Percentiles rank a stretch among this genome's conserved stretches.
Conservation (phyloP, 1,140 invertebrate genomes). For the Carcinoscorpius rotundicauda region DNA sequence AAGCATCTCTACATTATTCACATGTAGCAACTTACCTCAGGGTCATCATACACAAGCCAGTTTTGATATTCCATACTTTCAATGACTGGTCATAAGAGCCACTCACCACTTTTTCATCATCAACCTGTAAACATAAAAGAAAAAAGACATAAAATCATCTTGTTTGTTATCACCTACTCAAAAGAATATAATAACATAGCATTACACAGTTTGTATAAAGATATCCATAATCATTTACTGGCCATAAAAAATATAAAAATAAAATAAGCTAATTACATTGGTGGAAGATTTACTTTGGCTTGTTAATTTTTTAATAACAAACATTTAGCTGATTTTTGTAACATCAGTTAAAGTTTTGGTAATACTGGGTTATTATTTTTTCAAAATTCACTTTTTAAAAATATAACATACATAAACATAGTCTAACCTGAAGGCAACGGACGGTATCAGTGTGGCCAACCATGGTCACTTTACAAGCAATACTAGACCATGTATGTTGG, state of each 20-base stretch:
- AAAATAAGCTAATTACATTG: too few species aligned
- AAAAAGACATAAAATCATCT: constrained; percentile 5
- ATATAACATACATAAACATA: constrained; percentile 11
- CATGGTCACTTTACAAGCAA: constrained; percentile 44
- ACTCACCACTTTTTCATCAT: constrained; percentile 37
- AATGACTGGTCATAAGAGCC: constrained; percentile 32
- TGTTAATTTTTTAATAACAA: too few species aligned
- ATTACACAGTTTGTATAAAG: too few species aligned
- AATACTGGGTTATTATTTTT: too few species aligned
- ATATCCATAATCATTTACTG: too few species aligned
- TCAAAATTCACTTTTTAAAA: constrained; percentile 3
- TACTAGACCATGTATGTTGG: constrained; percentile 41
- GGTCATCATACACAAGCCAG: constrained; percentile 32
- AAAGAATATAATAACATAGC: too few species aligned
- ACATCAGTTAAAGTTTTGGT: too few species aligned
- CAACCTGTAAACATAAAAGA: constrained; percentile 30
- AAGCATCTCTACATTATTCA: not conserved
- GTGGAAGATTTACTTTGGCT: too few species aligned
- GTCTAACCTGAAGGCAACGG: constrained; percentile 37
- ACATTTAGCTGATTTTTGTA: too few species aligned
- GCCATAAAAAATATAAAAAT: too few species aligned
- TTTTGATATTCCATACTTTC: constrained; percentile 31
- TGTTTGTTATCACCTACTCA: too few species aligned
- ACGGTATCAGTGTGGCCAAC: constrained; percentile 41
- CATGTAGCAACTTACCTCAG: constrained; percentile 26